Percentiles rank a stretch among this genome's conserved stretches.
Evolutionary conservation across 2,888 invertebrate genomes (phyloP).

Genomic region (Penaeus monodon): DNA sequence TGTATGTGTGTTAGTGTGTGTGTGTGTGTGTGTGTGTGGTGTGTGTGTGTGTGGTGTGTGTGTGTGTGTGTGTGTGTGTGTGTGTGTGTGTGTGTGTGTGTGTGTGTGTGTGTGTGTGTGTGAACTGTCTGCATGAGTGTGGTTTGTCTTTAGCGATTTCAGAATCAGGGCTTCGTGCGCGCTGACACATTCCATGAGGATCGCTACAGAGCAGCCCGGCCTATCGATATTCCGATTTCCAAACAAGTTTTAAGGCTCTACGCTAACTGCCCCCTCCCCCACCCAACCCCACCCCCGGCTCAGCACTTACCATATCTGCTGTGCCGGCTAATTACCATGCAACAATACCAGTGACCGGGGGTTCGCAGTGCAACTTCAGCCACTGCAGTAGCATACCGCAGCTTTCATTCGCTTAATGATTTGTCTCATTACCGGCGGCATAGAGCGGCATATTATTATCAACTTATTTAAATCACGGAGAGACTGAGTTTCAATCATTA

Average conservation of each 20-base stretch:
- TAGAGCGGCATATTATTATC: slow-evolving; percentile 41
- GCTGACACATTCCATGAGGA: no score
- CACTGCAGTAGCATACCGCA: slow-evolving; percentile 21
- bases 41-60: slow-evolving; percentile 5
- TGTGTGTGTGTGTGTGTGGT: neutral
- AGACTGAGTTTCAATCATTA: slow-evolving; percentile 38
- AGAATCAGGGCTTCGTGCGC: no score
- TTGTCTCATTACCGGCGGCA: slow-evolving; percentile 33
- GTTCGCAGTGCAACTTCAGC: neutral
- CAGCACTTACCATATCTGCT: neutral
- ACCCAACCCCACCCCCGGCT: neutral
- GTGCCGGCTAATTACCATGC: slow-evolving; percentile 4
- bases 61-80: neutral
- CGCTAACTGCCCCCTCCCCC: neutral
- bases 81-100: neutral
- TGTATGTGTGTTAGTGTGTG: slow-evolving; percentile 15
- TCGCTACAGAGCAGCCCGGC: neutral
- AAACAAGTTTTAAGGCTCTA: neutral
- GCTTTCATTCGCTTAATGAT: slow-evolving; percentile 18
- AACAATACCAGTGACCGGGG: neutral
- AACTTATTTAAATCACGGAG: slow-evolving; percentile 33
- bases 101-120: no score
- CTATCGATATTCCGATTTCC: neutral
- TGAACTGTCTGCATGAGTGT: no score
- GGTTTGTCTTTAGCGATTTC: no score